Evolutionary conservation across 2,113 vertebrate genomes (phyloP).

Genomic region (Corydoras sp.): DNA sequence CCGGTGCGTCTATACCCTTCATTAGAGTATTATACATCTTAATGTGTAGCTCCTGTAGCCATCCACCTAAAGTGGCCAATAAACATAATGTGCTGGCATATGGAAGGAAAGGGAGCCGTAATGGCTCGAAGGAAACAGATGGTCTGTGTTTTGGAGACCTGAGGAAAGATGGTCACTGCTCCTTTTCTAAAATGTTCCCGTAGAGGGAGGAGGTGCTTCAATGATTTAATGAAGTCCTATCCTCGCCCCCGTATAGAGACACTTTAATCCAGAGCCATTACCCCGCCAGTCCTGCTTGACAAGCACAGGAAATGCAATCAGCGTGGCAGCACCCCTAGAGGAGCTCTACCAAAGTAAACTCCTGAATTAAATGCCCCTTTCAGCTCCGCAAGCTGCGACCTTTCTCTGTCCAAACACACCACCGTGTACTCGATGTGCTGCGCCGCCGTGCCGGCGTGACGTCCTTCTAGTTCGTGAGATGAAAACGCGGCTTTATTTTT

Average conservation of each 20-base stretch:
- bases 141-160: slow-evolving; percentile 31
- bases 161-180: slow-evolving; percentile 5
- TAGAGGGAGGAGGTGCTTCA: slow-evolving; percentile 29
- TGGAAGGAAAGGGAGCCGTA: slow-evolving; percentile 17
- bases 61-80: slow-evolving; percentile 21
- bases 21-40: too few relatives aligned
- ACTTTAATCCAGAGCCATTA: slow-evolving; percentile 41
- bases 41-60: not conserved
- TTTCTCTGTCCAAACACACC: slow-evolving; percentile 1
- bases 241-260: slow-evolving; percentile 28
- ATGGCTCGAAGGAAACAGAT: slow-evolving; percentile 33
- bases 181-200: slow-evolving; percentile 12
- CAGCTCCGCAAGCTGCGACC: not conserved
- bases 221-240: slow-evolving; percentile 47
- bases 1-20: too few relatives aligned
- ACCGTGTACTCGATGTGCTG: not conserved
- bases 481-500: slow-evolving; percentile 27
- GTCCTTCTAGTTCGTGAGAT: not conserved
- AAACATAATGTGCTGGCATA: slow-evolving; percentile 26
- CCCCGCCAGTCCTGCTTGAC: slow-evolving; percentile 29
- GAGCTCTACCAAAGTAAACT: slow-evolving; percentile 30
- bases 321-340: slow-evolving; percentile 27
- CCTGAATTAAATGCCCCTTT: slow-evolving; percentile 31
- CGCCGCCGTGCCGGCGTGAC: not conserved
- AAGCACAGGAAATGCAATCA: slow-evolving; percentile 42